Base-by-base conservation (phyloP, 2,113 vertebrate genomes). In the Jacana jacana region DNA sequence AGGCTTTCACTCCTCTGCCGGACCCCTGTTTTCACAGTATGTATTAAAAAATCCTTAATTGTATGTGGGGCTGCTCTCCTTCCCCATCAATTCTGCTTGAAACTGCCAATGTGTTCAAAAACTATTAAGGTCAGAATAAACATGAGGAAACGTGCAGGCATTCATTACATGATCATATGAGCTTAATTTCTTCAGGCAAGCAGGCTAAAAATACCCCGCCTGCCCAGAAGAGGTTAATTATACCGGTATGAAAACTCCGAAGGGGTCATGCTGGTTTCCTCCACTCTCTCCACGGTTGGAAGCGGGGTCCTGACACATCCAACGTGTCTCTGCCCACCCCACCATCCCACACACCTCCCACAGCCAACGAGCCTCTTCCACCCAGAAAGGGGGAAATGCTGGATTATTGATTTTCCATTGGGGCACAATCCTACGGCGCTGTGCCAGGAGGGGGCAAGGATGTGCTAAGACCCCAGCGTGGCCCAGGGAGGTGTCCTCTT, bases 111-210 rank as follows among this genome's bases (percentile, higher is more conserved):
- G 61, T 80, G 19, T 86, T 95, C 76, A 77, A 89, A 81, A 84
- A 91, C 88, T 77, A 84, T 91, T 90, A 75, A 95, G 91, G 94
- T 92, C 94, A 95, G 69, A 93, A 92, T 92, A 93, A 93, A 95
- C 95, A 95, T 11, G 65, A 83, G 88, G 91, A 75, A 93, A 75
- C 0, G 3, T 80, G 77, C 83, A 75, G 7, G 3, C 83, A 33
- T 81, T 93, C 91, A 84, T 92, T 95, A 68, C 83, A 64, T 86
- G 94, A 93, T 96, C 95, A 86, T 91, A 86, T 58, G 80, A 96
- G 83, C 91, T 84, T 95, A 68, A 92, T 93, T 96, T 95, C 94
- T 77, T 86, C 76, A 91, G 96, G 95, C 91, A 88, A 88, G 69
- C 42, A 71, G 55, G 69, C 55, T 96, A 95, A 93, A 96, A 94